Percentiles rank a stretch among this genome's conserved stretches.
These are phyloP conservation scores for Scalopus aquaticus DNA, from an alignment of 2,113 vertebrate species.

Conservation along the genomic window DNA sequence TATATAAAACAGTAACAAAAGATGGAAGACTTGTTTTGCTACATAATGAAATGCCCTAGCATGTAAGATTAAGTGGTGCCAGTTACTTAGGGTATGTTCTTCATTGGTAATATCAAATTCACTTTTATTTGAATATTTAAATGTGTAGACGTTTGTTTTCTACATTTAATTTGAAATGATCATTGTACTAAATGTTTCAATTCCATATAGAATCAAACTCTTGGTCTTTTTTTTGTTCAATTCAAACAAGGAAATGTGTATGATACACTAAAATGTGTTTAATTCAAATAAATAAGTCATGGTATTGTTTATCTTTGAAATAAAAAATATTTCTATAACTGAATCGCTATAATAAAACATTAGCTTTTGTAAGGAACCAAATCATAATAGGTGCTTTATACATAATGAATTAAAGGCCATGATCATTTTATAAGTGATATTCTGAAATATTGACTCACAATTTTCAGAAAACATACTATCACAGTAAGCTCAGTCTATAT, in stretches of 20 bases:
- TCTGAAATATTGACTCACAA: constrained; percentile 14
- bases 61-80: background rate
- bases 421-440: background rate
- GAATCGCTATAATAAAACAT: constrained; percentile 34
- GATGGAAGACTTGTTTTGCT: constrained; percentile 47
- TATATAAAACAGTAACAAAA: constrained; percentile 39
- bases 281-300: constrained; percentile 16
- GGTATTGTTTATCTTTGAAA: constrained; percentile 2
- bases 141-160: background rate
- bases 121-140: constrained; percentile 5
- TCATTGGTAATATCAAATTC: constrained; percentile 30
- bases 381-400: background rate
- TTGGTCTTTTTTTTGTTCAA: constrained; percentile 9
- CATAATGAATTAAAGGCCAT: background rate
- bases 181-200: background rate
- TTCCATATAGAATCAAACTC: background rate
- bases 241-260: background rate
- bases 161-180: background rate
- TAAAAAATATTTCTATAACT: background rate
- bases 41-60: constrained; percentile 14
- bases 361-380: background rate
- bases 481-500: constrained; percentile 21
- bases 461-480: constrained; percentile 39
- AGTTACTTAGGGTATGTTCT: constrained; percentile 12
- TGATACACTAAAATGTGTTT: background rate